Conservation (phyloP, 30 jellyfish, hydroid and myxozoan species). For the Hydractinia symbiolongicarpus region DNA sequence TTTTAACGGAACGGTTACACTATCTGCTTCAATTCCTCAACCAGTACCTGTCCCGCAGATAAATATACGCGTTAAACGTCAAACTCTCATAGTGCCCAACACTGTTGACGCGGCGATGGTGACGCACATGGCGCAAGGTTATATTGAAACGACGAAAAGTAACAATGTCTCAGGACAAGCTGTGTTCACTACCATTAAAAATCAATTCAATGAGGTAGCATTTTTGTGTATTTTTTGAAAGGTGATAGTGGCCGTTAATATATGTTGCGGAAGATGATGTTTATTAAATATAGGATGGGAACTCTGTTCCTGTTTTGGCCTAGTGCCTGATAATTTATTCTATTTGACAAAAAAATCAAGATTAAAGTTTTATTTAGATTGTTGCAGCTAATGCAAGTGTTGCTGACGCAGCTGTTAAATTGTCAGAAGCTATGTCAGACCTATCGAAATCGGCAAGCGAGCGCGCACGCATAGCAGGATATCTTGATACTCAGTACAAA, state of each 20-base stretch:
- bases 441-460: slow-evolving; percentile 54
- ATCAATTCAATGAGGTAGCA: slow-evolving; percentile 61
- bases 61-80: slow-evolving; percentile 50
- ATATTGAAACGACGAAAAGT: slow-evolving; percentile 41
- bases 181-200: slow-evolving; percentile 46
- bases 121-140: slow-evolving; percentile 80
- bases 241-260: background rate
- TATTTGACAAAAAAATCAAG: no score
- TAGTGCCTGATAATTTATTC: no score
- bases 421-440: slow-evolving; percentile 60
- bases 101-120: slow-evolving; percentile 66
- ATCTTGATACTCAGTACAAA: slow-evolving; percentile 48
- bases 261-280: no score
- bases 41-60: slow-evolving; percentile 69
- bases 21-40: slow-evolving; percentile 54
- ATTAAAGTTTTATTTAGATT: slow-evolving; percentile 31
- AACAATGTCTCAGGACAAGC: slow-evolving; percentile 60
- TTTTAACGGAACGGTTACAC: slow-evolving; percentile 66
- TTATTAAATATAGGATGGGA: no score
- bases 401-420: slow-evolving; percentile 63
- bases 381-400: slow-evolving; percentile 63
- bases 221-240: background rate
- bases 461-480: slow-evolving; percentile 58
- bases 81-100: slow-evolving; percentile 26
- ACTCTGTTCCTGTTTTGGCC: no score